phyloP scores from a whole-genome alignment of 1,140 invertebrate species.

The Tetraneura akinire region DNA sequence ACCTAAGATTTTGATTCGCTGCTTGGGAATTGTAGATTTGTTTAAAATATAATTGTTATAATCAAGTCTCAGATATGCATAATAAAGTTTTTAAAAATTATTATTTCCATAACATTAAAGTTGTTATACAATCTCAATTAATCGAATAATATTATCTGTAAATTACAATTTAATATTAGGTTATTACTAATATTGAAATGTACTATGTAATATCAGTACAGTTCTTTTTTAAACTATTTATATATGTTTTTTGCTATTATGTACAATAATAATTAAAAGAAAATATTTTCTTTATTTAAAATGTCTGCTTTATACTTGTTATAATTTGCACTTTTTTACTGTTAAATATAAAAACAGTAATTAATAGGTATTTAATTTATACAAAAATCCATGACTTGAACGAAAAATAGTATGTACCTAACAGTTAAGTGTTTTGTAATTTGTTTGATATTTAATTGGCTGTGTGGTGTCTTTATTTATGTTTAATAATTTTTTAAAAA shows the following conservation, averaged over 20 bases:
- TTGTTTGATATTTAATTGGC: slow-evolving; percentile 50
- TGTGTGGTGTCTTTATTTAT: slow-evolving; percentile 50
- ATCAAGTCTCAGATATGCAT: slow-evolving; percentile 20
- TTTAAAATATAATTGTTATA: slow-evolving; percentile 31
- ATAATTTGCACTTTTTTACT: slow-evolving; percentile 47
- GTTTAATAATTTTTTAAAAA: slow-evolving; percentile 31
- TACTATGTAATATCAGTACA: not conserved
- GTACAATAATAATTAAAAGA: slow-evolving; percentile 18
- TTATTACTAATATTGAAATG: not conserved
- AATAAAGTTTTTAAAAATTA: not conserved
- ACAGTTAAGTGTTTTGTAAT: slow-evolving; percentile 47
- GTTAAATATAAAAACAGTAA: slow-evolving; percentile 23
- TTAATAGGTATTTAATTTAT: slow-evolving; percentile 35
- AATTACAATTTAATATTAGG: slow-evolving; percentile 5
- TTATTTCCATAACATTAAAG: not conserved
- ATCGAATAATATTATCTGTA: slow-evolving; percentile 10
- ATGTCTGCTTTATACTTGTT: slow-evolving; percentile 46
- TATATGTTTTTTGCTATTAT: slow-evolving; percentile 43
- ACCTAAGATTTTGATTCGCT: slow-evolving; percentile 19
- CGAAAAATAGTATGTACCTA: slow-evolving; percentile 34
- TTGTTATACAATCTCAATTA: not conserved
- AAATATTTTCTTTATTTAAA: slow-evolving; percentile 9
- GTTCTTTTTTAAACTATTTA: not conserved
- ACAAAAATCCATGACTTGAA: slow-evolving; percentile 42
- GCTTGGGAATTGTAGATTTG: slow-evolving; percentile 45